Base-by-base conservation (phyloP, 2,888 invertebrate species). In the Torymus aiolomorphi region DNA sequence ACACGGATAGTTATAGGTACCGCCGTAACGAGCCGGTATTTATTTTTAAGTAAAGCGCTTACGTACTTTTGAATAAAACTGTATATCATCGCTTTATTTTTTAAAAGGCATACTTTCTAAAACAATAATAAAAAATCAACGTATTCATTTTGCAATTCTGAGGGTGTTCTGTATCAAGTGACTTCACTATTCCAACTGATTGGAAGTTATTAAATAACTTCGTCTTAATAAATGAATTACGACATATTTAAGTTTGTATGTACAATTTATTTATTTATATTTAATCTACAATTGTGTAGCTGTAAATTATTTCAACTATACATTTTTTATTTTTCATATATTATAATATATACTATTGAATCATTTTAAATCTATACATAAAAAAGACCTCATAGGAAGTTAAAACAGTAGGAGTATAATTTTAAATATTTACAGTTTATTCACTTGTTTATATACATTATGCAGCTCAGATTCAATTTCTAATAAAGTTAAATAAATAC, bases 361-460 rank as follows among this genome's bases (percentile, higher is more conserved):
- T 70, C 63, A 54, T 57, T 79, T 74, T 65, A 69, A 59, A 52
- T 56, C 71, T 49, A 49, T 79, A 75, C 65, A 71, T 75, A 75
- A 59, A 73, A 80, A 80, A 71, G 14, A 76, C 62, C 70, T 70
- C 54, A 11, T 0, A 56, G 18, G 67, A 62, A 72, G 67, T 61
- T 57, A 2, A 73, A 73, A 65, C 59, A 76, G 42, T 80, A 62
- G 67, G 57, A 65, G 24, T 63, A 77, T 57, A 56, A 20, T 75
- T 69, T 24, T 42, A 57, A 73, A 62, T 80, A 80, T 80, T 80
- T 80, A 80, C 78, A 80, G 16, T 80, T 70, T 56, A 77, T 75
- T 71, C 13, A 77, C 16, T 66, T 71, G 20, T 63, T 69, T 72
- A 80, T 67, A 61, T 77, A 80, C 72, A 80, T 78, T 75, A 80